These are phyloP conservation scores for Papilio dardanus DNA, from an alignment of 1,140 invertebrate species.

Conservation along the genomic window DNA sequence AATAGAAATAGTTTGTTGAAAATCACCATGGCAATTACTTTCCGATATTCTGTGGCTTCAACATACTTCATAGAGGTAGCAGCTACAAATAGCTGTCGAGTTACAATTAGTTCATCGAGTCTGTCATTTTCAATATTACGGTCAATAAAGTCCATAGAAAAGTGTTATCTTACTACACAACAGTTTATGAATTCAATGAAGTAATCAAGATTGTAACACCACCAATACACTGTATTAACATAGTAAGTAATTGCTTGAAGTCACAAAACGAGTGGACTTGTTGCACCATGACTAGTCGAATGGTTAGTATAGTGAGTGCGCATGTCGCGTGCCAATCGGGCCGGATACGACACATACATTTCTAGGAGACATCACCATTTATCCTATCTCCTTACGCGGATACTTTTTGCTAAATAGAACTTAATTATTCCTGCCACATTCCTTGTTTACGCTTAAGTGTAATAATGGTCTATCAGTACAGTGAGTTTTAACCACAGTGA, in stretches of 20 bases:
- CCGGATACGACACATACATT: constrained; percentile 57
- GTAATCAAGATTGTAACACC: too few relatives aligned
- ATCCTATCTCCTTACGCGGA: constrained; percentile 41
- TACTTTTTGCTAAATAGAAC: constrained; percentile 10
- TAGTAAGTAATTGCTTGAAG: background rate
- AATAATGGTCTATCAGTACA: background rate
- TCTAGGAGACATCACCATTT: constrained; percentile 56
- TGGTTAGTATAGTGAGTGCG: constrained; percentile 38
- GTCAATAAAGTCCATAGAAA: too few relatives aligned
- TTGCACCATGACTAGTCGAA: constrained; percentile 24
- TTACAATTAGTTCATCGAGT: too few relatives aligned
- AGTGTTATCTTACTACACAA: too few relatives aligned
- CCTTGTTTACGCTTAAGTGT: background rate
- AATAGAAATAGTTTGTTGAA: too few relatives aligned
- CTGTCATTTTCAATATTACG: too few relatives aligned
- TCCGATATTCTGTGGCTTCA: too few relatives aligned
- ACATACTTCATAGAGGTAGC: too few relatives aligned
- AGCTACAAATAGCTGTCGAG: too few relatives aligned
- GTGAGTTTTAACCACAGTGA: too few relatives aligned
- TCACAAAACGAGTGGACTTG: background rate
- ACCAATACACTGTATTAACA: background rate
- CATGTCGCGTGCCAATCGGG: constrained; percentile 53
- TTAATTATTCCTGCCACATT: constrained; percentile 17
- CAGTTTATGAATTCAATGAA: too few relatives aligned
- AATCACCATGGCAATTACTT: too few relatives aligned